Conservation (phyloP, 2,888 invertebrate genomes). For the Luperina nickerlii region DNA sequence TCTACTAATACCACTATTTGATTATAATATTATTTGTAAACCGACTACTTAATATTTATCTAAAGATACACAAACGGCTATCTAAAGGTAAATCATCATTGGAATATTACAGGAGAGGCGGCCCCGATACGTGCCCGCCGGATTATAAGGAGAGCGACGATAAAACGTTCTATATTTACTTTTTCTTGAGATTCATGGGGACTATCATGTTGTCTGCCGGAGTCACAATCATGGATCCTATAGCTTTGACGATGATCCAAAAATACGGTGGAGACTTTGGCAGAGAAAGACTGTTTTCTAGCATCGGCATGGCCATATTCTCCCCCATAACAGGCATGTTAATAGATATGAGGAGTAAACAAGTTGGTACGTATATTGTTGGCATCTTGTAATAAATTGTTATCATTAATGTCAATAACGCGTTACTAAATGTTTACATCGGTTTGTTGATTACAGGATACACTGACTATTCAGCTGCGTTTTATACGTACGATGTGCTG, state of each 20-base stretch:
- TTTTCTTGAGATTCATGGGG: conserved; percentile 94
- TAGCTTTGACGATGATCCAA: conserved; percentile 96
- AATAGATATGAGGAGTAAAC: conserved; percentile 93
- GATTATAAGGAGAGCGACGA: conserved; percentile 95
- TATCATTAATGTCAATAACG: conserved; percentile 85
- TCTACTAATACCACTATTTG: conserved; percentile 62
- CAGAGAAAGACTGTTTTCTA: conserved; percentile 94
- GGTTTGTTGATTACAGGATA: conserved; percentile 91
- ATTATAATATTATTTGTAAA: conserved; percentile 72
- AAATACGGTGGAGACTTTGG: conserved; percentile 96
- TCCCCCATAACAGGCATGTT: conserved; percentile 95
- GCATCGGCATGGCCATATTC: conserved; percentile 95
- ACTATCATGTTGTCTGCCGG: conserved; percentile 95
- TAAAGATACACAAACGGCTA: conserved; percentile 72
- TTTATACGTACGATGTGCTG: conserved; percentile 94
- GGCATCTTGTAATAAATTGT: conserved; percentile 77
- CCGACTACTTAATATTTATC: conserved; percentile 73
- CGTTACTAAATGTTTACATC: conserved; percentile 78
- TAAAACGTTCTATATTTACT: conserved; percentile 95
- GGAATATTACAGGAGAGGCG: conserved; percentile 91
- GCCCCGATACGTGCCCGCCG: conserved; percentile 94
- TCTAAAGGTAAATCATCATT: conserved; percentile 76
- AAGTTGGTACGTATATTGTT: conserved; percentile 85
- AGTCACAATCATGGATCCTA: conserved; percentile 97
- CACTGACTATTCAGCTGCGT: conserved; percentile 97